Percentiles rank a stretch among this genome's conserved stretches.
phyloP scores from a whole-genome alignment of 2,888 invertebrate genomes.

The Hirtodrosophila histrioides region DNA sequence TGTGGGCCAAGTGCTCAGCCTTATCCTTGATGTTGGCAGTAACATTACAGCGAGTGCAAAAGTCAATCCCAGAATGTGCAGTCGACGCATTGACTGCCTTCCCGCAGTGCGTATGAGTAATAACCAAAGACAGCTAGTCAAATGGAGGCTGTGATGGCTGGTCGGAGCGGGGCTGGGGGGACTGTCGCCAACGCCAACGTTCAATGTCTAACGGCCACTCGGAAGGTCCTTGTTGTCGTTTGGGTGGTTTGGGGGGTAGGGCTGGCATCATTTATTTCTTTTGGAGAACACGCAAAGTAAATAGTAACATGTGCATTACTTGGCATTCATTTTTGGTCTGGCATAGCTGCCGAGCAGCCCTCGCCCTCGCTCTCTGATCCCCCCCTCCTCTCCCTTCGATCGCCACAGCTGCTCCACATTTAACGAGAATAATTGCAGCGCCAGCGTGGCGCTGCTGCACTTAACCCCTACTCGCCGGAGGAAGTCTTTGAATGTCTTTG shows the following conservation, averaged over 20 bases:
- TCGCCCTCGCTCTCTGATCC: not conserved
- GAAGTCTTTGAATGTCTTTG: constrained; percentile 74
- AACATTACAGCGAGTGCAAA: constrained; percentile 50
- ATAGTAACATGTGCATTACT: constrained; percentile 79
- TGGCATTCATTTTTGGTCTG: constrained; percentile 70
- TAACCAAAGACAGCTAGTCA: constrained; percentile 48
- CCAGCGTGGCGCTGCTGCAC: constrained; percentile 77
- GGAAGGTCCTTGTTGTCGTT: constrained; percentile 14
- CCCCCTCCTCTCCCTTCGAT: not conserved
- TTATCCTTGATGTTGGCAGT: constrained; percentile 33
- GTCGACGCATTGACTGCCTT: constrained; percentile 56
- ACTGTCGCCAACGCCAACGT: constrained; percentile 59
- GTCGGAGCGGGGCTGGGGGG: not conserved
- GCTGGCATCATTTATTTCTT: constrained; percentile 61
- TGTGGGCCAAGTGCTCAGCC: constrained; percentile 42
- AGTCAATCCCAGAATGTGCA: constrained; percentile 49
- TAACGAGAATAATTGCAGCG: constrained; percentile 80
- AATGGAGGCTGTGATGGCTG: not conserved
- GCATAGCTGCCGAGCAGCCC: constrained; percentile 2
- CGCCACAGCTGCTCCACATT: constrained; percentile 67
- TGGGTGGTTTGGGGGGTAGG: not conserved
- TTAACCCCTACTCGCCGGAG: constrained; percentile 54
- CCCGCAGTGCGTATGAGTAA: constrained; percentile 77
- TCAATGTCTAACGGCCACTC: constrained; percentile 14
- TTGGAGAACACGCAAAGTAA: constrained; percentile 78